These are phyloP conservation scores for Alfaro cultratus DNA, from an alignment of 2,797 vertebrate species.

Conservation along the genomic window DNA sequence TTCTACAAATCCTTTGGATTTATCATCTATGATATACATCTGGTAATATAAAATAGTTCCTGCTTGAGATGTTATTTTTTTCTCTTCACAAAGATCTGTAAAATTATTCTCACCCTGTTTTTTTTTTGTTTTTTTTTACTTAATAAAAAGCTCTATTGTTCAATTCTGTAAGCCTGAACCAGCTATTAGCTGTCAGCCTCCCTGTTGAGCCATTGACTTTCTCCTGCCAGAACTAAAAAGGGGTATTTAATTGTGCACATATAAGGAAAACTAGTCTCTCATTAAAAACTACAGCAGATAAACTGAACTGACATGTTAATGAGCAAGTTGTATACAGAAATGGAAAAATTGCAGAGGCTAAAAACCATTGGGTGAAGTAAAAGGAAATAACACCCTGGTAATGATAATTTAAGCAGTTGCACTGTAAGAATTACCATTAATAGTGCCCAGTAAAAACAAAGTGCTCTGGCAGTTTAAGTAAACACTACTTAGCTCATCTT, in stretches of 20 bases:
- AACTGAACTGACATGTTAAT: conserved; percentile 49
- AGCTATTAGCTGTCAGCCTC: conserved; percentile 23
- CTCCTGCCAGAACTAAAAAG: conserved; percentile 30
- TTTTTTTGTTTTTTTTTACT: neutral
- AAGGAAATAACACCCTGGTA: conserved; percentile 45
- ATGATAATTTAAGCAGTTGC: conserved; percentile 27
- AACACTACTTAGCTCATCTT: conserved; percentile 8
- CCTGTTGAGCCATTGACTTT: conserved; percentile 30
- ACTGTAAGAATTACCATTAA: conserved; percentile 20
- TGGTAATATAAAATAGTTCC: neutral
- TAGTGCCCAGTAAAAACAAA: conserved; percentile 9
- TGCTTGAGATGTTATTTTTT: neutral
- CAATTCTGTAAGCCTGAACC: conserved; percentile 9
- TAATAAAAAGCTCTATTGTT: neutral
- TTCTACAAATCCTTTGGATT: neutral
- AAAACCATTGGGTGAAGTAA: conserved; percentile 48
- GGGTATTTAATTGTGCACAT: conserved; percentile 41
- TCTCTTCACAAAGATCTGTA: neutral
- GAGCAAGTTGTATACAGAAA: conserved; percentile 37
- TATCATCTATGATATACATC: neutral
- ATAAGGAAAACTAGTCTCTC: conserved; percentile 35
- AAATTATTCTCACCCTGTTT: neutral
- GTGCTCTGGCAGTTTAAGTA: conserved; percentile 1
- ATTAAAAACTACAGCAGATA: conserved; percentile 39
- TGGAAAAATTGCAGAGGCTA: conserved; percentile 26